Evolutionary conservation across 2,797 vertebrate genomes (phyloP).

Genomic region (Periophthalmus magnuspinnatus): DNA sequence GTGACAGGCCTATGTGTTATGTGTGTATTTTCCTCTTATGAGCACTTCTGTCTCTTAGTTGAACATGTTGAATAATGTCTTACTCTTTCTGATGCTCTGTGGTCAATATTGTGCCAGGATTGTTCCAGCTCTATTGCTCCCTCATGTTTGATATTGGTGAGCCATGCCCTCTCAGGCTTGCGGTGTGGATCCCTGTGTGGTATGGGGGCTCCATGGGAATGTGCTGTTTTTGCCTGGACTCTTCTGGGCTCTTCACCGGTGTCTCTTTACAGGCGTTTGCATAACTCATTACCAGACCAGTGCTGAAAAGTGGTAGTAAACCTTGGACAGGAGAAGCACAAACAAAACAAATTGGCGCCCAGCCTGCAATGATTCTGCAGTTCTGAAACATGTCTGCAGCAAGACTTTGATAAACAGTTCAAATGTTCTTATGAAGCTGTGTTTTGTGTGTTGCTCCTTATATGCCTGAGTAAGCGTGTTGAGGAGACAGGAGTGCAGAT

Average conservation of each 20-base stretch:
- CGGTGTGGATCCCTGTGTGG: conserved; percentile 20
- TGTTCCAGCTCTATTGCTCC: not conserved
- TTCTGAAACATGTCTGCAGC: conserved; percentile 1
- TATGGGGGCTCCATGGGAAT: conserved; percentile 43
- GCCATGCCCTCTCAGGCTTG: not conserved
- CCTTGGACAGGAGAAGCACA: conserved; percentile 12
- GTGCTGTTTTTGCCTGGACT: conserved; percentile 48
- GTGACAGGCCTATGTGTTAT: too few relatives aligned
- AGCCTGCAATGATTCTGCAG: too few relatives aligned
- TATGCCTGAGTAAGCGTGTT: not conserved
- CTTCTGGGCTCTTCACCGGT: conserved; percentile 40
- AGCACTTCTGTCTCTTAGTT: too few relatives aligned
- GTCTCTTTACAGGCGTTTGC: conserved; percentile 63
- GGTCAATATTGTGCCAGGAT: too few relatives aligned
- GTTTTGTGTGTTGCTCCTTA: not conserved
- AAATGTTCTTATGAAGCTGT: not conserved
- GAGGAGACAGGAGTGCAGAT: too few relatives aligned
- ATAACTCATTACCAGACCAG: conserved; percentile 57
- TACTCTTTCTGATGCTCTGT: too few relatives aligned
- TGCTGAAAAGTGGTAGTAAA: conserved; percentile 9
- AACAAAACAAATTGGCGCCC: not conserved
- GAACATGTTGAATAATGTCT: too few relatives aligned
- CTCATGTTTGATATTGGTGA: not conserved
- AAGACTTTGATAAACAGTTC: not conserved
- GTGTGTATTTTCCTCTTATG: too few relatives aligned